Percentiles rank a stretch among this genome's conserved stretches.
Evolutionary conservation across 2,888 invertebrate genomes (phyloP).

Genomic region (Crossocerus cetratus): DNA sequence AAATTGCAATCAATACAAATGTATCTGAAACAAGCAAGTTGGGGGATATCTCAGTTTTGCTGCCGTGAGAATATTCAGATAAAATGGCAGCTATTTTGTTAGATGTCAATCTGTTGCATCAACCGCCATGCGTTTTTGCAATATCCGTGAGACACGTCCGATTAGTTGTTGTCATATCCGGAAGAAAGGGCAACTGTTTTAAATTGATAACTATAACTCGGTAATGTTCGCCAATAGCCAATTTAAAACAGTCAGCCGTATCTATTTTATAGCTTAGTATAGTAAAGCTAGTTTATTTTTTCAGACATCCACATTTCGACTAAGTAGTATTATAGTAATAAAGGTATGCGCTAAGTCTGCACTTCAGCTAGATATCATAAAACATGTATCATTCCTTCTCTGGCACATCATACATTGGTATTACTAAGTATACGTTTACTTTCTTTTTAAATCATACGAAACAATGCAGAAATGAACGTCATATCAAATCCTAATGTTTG

Average conservation of each 20-base stretch:
- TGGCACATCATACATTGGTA: constrained; percentile 77
- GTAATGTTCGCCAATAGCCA: constrained; percentile 49
- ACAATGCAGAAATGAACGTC: constrained; percentile 70
- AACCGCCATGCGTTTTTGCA: constrained; percentile 71
- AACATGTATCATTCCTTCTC: constrained; percentile 76
- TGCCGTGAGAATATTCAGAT: constrained; percentile 74
- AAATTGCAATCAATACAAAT: constrained; percentile 78
- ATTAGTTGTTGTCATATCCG: constrained; percentile 77
- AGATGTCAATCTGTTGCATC: constrained; percentile 73
- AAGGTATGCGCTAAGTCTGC: constrained; percentile 77
- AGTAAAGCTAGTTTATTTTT: constrained; percentile 77
- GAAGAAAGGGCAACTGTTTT: constrained; percentile 72
- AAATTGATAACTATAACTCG: constrained; percentile 59
- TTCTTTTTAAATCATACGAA: constrained; percentile 70
- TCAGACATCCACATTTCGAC: constrained; percentile 77
- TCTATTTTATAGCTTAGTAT: constrained; percentile 76
- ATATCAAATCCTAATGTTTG: constrained; percentile 70
- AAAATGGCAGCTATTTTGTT: constrained; percentile 72
- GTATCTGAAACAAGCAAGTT: constrained; percentile 78
- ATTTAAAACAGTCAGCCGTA: constrained; percentile 69
- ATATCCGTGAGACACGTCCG: constrained; percentile 75
- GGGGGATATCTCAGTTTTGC: constrained; percentile 78
- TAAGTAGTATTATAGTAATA: constrained; percentile 77
- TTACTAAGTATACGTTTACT: constrained; percentile 75
- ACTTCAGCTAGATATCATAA: constrained; percentile 77